A percentile compares a stretch with the other conserved stretches of the same genome.
These are phyloP conservation scores for Metopia argyrocephala DNA, from an alignment of 2,888 invertebrate genomes.

Conservation along the genomic window DNA sequence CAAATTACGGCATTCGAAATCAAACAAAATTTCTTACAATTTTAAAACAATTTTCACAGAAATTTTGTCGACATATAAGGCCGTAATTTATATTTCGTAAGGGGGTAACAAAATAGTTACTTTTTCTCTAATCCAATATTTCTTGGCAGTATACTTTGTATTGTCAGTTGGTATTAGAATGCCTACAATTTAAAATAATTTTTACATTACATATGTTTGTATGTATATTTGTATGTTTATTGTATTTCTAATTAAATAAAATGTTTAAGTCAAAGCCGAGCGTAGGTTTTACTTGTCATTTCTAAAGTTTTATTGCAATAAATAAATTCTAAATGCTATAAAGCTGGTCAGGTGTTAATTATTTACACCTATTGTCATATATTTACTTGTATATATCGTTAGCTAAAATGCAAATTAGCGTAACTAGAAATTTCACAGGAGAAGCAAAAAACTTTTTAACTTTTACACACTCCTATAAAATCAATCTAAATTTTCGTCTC, in stretches of 20 bases:
- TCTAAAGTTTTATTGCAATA: background rate
- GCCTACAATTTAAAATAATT: slow-evolving; percentile 14
- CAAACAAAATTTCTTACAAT: too few relatives aligned
- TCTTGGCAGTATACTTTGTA: background rate
- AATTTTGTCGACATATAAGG: too few relatives aligned
- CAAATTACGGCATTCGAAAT: too few relatives aligned
- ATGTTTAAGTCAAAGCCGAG: too few relatives aligned
- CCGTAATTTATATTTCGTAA: too few relatives aligned
- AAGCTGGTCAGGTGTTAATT: slow-evolving; percentile 27
- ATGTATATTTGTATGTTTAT: slow-evolving; percentile 12
- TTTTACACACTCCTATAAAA: too few relatives aligned
- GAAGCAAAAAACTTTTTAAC: too few relatives aligned
- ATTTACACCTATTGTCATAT: background rate
- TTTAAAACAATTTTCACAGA: too few relatives aligned
- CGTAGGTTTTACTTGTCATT: slow-evolving; percentile 25
- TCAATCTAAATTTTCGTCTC: too few relatives aligned
- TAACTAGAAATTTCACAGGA: too few relatives aligned
- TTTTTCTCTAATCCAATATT: slow-evolving; percentile 2
- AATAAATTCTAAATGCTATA: slow-evolving; percentile 7
- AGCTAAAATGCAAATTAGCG: too few relatives aligned
- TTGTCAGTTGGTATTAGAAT: slow-evolving; percentile 29
- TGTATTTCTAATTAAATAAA: slow-evolving; percentile 31
- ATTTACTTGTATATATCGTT: too few relatives aligned
- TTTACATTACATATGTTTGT: slow-evolving; percentile 13
- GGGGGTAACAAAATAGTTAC: background rate